Evolutionary conservation across 2,888 invertebrate genomes (phyloP).

Genomic region (Leucophenga maculata): DNA sequence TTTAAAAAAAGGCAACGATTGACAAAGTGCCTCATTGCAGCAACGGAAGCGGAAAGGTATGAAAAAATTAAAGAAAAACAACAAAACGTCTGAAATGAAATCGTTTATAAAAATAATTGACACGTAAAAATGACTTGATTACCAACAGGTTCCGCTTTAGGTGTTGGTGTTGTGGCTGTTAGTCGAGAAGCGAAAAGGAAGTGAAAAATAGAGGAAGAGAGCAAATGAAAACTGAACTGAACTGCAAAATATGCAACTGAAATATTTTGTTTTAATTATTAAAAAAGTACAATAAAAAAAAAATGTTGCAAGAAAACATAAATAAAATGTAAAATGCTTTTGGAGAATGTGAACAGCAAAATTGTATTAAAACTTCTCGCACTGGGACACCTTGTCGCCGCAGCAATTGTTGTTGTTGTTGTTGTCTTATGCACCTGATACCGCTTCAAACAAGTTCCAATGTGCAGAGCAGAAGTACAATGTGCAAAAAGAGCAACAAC

Average conservation of each 20-base stretch:
- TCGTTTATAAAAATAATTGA: conserved; percentile 20
- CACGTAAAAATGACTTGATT: conserved; percentile 16
- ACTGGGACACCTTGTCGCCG: conserved; percentile 52
- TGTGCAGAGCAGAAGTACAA: conserved; percentile 27
- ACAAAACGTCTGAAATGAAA: conserved; percentile 19
- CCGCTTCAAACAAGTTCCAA: conserved; percentile 41
- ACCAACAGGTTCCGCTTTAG: conserved; percentile 34
- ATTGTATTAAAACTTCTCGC: conserved; percentile 57
- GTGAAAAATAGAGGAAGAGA: not conserved
- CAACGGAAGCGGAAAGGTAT: conserved; percentile 52
- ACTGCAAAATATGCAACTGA: conserved; percentile 2
- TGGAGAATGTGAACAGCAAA: conserved; percentile 38
- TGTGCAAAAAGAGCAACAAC: conserved; percentile 30
- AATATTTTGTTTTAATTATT: not conserved
- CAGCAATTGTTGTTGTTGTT: conserved; percentile 26
- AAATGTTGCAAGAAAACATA: not conserved
- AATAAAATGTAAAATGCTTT: conserved; percentile 33
- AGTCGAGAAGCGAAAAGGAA: not conserved
- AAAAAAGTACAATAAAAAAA: not conserved
- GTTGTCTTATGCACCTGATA: conserved; percentile 16
- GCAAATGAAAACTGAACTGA: conserved; percentile 16
- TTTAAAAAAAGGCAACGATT: conserved; percentile 1
- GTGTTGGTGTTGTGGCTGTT: not conserved
- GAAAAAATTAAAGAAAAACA: conserved; percentile 38
- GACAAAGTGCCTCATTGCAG: conserved; percentile 19